Conservation (phyloP, 2,113 vertebrate species). For the Psettodes erumei region DNA sequence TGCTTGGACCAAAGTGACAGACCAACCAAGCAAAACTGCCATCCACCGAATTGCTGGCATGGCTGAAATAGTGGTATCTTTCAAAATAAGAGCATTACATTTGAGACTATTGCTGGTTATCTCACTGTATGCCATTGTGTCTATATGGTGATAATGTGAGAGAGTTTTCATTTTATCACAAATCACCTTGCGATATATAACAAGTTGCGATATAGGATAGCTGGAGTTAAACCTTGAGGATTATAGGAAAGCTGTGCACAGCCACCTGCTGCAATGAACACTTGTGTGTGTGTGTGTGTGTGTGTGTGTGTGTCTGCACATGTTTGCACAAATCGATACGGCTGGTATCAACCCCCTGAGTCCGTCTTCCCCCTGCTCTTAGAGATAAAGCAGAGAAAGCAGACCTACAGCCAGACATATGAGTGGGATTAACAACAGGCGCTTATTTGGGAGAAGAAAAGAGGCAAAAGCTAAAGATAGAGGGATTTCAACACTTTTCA, state of each 20-base stretch:
- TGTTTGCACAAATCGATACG: slow-evolving; percentile 69
- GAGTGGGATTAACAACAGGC: slow-evolving; percentile 74
- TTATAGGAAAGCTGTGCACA: slow-evolving; percentile 39
- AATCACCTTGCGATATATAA: slow-evolving; percentile 30
- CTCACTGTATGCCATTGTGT: background rate
- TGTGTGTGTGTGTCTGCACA: background rate
- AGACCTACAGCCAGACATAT: slow-evolving; percentile 66
- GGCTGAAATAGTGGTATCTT: background rate
- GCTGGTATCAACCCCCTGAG: slow-evolving; percentile 58
- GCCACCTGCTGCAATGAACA: slow-evolving; percentile 28
- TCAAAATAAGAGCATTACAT: background rate
- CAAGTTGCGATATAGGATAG: slow-evolving; percentile 7
- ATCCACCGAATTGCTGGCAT: background rate
- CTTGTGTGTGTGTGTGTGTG: slow-evolving; percentile 5
- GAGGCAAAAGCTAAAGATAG: slow-evolving; percentile 64
- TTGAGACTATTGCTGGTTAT: background rate
- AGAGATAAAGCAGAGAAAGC: slow-evolving; percentile 68
- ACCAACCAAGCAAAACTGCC: background rate
- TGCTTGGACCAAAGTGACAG: background rate
- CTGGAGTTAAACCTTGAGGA: slow-evolving; percentile 40
- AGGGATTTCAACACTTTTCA: slow-evolving; percentile 76
- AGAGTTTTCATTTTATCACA: background rate
- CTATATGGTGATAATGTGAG: slow-evolving; percentile 11
- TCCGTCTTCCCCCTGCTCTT: slow-evolving; percentile 47
- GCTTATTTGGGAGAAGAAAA: slow-evolving; percentile 73